A percentile compares a stretch with the other conserved stretches of the same genome.
These are phyloP conservation scores for Drosophila busckii DNA, from an alignment of 1,140 invertebrate genomes.

Conservation along the genomic window DNA sequence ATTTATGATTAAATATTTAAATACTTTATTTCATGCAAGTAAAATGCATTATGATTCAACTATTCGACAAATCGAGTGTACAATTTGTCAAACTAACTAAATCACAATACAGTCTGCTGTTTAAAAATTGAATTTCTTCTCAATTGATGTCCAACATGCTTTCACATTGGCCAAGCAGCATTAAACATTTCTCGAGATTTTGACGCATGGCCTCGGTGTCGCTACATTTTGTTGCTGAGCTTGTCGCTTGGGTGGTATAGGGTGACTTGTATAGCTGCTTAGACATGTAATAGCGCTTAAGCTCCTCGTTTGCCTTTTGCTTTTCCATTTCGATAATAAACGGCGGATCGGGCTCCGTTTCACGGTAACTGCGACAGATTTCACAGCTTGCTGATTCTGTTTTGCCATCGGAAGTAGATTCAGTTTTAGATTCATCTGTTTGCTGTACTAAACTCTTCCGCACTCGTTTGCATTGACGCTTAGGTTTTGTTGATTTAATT, in stretches of 20 bases:
- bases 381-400: slow-evolving; percentile 4
- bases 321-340: slow-evolving; percentile 20
- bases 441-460: neutral
- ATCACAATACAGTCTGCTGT: neutral
- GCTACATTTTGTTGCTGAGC: neutral
- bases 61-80: neutral
- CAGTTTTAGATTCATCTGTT: neutral
- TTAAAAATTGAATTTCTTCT: neutral
- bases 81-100: neutral
- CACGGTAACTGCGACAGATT: neutral
- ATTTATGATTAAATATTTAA: too few relatives aligned
- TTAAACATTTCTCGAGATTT: neutral
- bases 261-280: neutral
- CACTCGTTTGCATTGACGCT: too few relatives aligned
- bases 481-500: too few relatives aligned
- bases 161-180: slow-evolving; percentile 11
- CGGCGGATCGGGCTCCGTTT: slow-evolving; percentile 16
- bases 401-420: neutral
- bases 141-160: slow-evolving; percentile 3
- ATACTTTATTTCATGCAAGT: too few relatives aligned
- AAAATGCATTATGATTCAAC: slow-evolving; percentile 10
- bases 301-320: neutral
- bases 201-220: neutral
- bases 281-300: slow-evolving; percentile 17
- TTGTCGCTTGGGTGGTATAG: neutral